Evolutionary conservation across 1,140 invertebrate species (phyloP), one percentile per base, ranked within the genome.

Genomic region (Cepaea nemoralis): DNA sequence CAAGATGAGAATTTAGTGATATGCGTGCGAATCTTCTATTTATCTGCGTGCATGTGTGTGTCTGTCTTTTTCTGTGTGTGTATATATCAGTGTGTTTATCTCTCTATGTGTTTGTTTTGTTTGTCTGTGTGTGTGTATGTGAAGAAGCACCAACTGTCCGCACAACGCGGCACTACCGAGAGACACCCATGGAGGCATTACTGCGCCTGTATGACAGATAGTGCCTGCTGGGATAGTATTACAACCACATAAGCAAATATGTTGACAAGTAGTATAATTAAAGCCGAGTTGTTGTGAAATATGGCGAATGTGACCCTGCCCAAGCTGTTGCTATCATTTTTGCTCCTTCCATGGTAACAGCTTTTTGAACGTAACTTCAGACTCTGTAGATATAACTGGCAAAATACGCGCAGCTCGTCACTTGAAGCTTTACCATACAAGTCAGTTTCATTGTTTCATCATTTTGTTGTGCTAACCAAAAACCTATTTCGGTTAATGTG

Each of bases 311-410:
- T 40, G 69, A 71, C 40, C 69, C 69, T 31, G 22, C 5, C 73
- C 73, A 75, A 75, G 73, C 73, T 75, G 73, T 75, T 75, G 35
- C 73, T 75, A 50, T 33, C 73, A 39, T 50, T 55, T 39, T 22
- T 33, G 73, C 73, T 75, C 73, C 16, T 39, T 71, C 39, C 31
- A 63, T 22, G 55, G 75, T 35, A 63, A 77, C 75, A 77, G 75
- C 75, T 77, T 77, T 77, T 42, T 75, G 35, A 27, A 55, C 40
- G 14, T 19, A 70, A 39, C 69, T 40, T 42, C 24, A 70, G 2
- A 22, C 3, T 31, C 39, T 39, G 37, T 70, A 70, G 40, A 70
- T 70, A 70, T 70, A 70, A 70, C 5, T 33, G 27, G 66, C 27
- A 14, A 69, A 69, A 31, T 27, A 40, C 69, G 40, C 35, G 35